A percentile compares a stretch with the other conserved stretches of the same genome.
These are phyloP conservation scores for Drosophila ambigua DNA, from an alignment of 1,140 invertebrate species.

Conservation along the genomic window DNA sequence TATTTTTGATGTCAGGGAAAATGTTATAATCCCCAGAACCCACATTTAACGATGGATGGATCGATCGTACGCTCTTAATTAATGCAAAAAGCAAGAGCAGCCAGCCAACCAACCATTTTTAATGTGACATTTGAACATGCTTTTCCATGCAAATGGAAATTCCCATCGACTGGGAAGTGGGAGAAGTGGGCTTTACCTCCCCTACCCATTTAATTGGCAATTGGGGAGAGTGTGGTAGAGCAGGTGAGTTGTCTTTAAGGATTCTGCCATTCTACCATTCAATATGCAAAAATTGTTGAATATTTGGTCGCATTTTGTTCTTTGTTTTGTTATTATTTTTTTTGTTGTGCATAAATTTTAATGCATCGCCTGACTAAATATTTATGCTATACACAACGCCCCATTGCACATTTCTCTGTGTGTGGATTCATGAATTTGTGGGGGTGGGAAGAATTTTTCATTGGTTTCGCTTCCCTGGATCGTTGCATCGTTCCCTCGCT, in stretches of 20 bases:
- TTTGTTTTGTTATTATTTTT: background rate
- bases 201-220: constrained; percentile 47
- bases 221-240: constrained; percentile 8
- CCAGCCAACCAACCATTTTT: constrained; percentile 41
- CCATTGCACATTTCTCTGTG: constrained; percentile 63
- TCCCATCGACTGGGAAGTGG: background rate
- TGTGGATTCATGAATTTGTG: background rate
- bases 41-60: constrained; percentile 5
- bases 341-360: constrained; percentile 72
- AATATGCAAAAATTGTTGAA: background rate
- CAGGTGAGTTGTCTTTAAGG: constrained; percentile 52
- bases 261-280: constrained; percentile 25
- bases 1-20: constrained; percentile 60
- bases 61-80: constrained; percentile 49
- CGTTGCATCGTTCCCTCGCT: constrained; percentile 1
- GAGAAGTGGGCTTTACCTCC: constrained; percentile 14
- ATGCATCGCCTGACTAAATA: constrained; percentile 69
- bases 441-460: constrained; percentile 4
- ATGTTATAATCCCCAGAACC: constrained; percentile 43
- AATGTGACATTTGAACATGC: constrained; percentile 63
- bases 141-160: constrained; percentile 38
- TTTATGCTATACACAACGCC: constrained; percentile 70
- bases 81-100: constrained; percentile 45
- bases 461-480: constrained; percentile 18
- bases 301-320: constrained; percentile 40